phyloP scores from a whole-genome alignment of 2,888 invertebrate species.

The Carcina quercana region DNA sequence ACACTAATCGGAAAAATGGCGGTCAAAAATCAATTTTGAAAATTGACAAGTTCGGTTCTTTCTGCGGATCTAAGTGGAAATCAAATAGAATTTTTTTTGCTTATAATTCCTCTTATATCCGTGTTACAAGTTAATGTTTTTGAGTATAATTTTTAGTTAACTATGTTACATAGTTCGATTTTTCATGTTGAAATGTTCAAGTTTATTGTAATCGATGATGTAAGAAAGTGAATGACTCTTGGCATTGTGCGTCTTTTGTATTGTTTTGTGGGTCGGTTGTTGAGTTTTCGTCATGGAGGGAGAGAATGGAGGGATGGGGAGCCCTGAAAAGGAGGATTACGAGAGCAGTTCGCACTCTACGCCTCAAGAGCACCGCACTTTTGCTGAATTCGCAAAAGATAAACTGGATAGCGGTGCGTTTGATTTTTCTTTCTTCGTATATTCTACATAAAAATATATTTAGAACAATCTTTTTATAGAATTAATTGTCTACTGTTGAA shows the following conservation, averaged over 20 bases:
- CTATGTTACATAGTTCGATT: not conserved
- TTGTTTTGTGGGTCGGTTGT: constrained; percentile 21
- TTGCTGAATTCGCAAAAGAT: constrained; percentile 67
- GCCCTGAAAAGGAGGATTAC: constrained; percentile 53
- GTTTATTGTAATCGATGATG: constrained; percentile 64
- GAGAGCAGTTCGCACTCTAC: constrained; percentile 62
- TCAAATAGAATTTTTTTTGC: constrained; percentile 16
- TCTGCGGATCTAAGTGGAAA: constrained; percentile 21
- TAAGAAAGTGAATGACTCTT: constrained; percentile 60
- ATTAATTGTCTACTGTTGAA: too few relatives aligned
- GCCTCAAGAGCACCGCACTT: constrained; percentile 63
- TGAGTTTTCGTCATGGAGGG: constrained; percentile 44
- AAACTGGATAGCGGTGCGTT: constrained; percentile 63
- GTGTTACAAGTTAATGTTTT: too few relatives aligned
- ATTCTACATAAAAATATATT: too few relatives aligned
- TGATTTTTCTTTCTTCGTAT: too few relatives aligned
- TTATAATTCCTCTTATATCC: too few relatives aligned
- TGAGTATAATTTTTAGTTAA: not conserved
- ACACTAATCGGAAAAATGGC: constrained; percentile 40
- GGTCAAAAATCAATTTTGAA: constrained; percentile 71
- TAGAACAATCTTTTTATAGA: too few relatives aligned
- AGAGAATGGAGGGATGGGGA: constrained; percentile 43
- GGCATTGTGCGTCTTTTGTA: constrained; percentile 36
- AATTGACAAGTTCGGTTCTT: constrained; percentile 26
- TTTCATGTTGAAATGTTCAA: constrained; percentile 13